phyloP scores from a whole-genome alignment of 1,140 invertebrate genomes.

The Papilio machaon region DNA sequence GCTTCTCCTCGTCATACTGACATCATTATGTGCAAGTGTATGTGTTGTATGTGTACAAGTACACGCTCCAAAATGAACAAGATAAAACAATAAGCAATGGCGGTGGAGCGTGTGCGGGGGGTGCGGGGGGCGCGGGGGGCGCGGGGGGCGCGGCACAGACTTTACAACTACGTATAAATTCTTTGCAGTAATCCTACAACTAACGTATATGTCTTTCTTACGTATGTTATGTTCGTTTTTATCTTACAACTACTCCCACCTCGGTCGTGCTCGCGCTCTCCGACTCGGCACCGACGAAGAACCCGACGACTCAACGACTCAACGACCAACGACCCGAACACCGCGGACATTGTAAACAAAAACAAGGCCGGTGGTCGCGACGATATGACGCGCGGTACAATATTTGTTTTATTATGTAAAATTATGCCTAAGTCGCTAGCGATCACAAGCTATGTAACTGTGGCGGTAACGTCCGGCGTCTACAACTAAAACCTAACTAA shows the following conservation, averaged over 20 bases:
- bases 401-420: conserved; percentile 61
- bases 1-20: too few species aligned
- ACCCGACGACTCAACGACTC: conserved; percentile 26
- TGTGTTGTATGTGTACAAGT: not conserved
- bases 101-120: not conserved
- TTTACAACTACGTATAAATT: conserved; percentile 76
- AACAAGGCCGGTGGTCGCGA: conserved; percentile 56
- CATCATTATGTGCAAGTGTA: too few species aligned
- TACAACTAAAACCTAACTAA: conserved; percentile 65
- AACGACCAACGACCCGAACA: conserved; percentile 37
- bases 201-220: conserved; percentile 82
- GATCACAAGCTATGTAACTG: conserved; percentile 74
- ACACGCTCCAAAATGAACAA: not conserved
- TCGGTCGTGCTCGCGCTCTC: conserved; percentile 52
- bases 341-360: conserved; percentile 28
- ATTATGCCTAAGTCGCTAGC: conserved; percentile 73
- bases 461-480: conserved; percentile 69
- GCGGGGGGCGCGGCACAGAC: conserved; percentile 46
- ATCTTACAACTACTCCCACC: conserved; percentile 68
- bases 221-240: conserved; percentile 80
- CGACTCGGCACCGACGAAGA: conserved; percentile 11
- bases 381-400: conserved; percentile 45
- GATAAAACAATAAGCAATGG: not conserved
- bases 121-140: conserved; percentile 28
- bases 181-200: conserved; percentile 76